Conservation (phyloP, 23 tunicate species). For the Halocynthia roretzi region DNA sequence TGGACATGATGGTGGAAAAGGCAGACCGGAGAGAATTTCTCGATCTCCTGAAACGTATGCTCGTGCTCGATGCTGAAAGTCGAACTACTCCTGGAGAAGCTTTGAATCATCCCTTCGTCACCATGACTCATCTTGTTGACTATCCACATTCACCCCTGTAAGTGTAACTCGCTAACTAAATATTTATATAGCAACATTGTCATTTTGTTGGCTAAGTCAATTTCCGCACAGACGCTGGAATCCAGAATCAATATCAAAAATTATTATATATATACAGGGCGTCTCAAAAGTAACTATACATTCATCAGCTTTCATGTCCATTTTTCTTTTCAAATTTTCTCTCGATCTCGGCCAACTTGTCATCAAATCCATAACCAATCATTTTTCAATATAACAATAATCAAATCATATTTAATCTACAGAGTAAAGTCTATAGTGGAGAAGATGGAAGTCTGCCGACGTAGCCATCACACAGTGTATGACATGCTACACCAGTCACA, state of each 20-base stretch:
- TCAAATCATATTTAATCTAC: too few species aligned
- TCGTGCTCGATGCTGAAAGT: conserved; percentile 68
- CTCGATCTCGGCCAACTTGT: neutral
- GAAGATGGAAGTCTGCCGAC: conserved; percentile 91
- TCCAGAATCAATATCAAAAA: too few species aligned
- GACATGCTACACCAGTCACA: conserved; percentile 38
- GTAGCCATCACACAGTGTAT: conserved; percentile 35
- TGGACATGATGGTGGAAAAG: conserved; percentile 84
- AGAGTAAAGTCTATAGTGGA: conserved; percentile 78
- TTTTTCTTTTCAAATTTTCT: neutral
- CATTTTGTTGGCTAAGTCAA: too few species aligned
- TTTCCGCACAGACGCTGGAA: too few species aligned
- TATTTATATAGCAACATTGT: neutral
- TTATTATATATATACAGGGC: too few species aligned
- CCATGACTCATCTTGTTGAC: conserved; percentile 78
- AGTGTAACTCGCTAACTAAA: conserved; percentile 11
- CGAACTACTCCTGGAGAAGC: conserved; percentile 91
- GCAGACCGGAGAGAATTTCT: conserved; percentile 86
- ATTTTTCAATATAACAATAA: too few species aligned
- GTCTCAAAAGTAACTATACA: too few species aligned
- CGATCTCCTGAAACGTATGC: conserved; percentile 66
- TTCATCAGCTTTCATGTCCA: too few species aligned
- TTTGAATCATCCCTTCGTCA: conserved; percentile 69
- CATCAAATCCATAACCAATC: too few species aligned
- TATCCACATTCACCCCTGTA: conserved; percentile 62